Evolutionary conservation across 2,888 invertebrate genomes (phyloP), one percentile per base, ranked within the genome.

Genomic region (Athripsodes cinereus): DNA sequence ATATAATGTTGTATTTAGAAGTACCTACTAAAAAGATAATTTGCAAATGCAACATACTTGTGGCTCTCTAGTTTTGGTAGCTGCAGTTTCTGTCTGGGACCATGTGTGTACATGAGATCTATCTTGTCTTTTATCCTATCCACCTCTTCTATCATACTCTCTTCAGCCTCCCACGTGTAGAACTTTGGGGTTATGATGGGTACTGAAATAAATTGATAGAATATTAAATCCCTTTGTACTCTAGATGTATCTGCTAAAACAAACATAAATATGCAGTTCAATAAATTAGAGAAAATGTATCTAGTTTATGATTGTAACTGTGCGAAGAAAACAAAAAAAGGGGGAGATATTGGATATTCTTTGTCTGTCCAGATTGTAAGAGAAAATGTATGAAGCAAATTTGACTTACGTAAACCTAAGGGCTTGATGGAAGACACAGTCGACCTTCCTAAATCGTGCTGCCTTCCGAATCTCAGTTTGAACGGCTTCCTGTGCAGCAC

Each of bases 401-500:
- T 19, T 2, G 11, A 69, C 72, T 69, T 53, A 76, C 76, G 74
- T 35, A 76, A 64, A 22, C 69, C 69, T 6, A 71, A 68, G 22
- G 78, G 78, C 54, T 71, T 72, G 52, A 72, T 69, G 18, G 69
- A 69, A 11, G 76, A 75, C 53, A 74, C 69, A 66, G 73, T 66
- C 16, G 77, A 78, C 66, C 75, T 75, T 40, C 78, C 78, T 48
- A 66, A 70, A 68, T 76, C 76, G 57, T 72, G 70, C 61, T 68
- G 70, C n/a, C 71, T 64, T 57, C 75, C 75, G 66, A 77, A 77
- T 6, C 75, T 71, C 59, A 77, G 67, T 68, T 74, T 74, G 67
- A 77, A 76, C 53, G 75, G 70, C 60, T 67, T 68, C 60, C 66
- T 52, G 65, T 69, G 57, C 16, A 44, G 16, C 2, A 16, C 26